These are phyloP conservation scores for Sebastolobus altivelis DNA, from an alignment of 2,797 vertebrate genomes.

Conservation along the genomic window DNA sequence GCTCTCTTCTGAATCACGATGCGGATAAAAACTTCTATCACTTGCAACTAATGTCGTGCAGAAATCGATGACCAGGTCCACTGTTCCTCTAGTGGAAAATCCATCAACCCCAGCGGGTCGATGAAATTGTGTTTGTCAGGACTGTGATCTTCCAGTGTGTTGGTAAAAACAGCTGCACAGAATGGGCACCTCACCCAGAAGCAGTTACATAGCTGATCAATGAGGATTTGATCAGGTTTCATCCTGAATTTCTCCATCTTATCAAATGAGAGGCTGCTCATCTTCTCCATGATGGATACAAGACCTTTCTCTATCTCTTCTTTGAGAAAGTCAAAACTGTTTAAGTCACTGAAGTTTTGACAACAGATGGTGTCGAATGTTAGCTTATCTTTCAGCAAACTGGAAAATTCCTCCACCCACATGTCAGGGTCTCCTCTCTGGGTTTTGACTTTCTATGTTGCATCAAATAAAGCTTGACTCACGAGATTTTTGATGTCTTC, in stretches of 20 bases:
- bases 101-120: not conserved
- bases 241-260: slow-evolving; percentile 39
- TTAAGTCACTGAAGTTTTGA: slow-evolving; percentile 56
- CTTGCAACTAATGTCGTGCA: slow-evolving; percentile 72
- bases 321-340: slow-evolving; percentile 45
- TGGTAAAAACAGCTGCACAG: slow-evolving; percentile 70
- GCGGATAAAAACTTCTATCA: not conserved
- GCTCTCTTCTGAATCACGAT: rapidly evolving
- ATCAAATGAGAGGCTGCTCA: slow-evolving; percentile 21
- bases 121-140: slow-evolving; percentile 71
- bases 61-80: not conserved
- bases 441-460: slow-evolving; percentile 52
- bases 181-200: slow-evolving; percentile 79
- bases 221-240: slow-evolving; percentile 68
- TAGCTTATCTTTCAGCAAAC: slow-evolving; percentile 46
- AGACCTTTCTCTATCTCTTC: slow-evolving; percentile 37
- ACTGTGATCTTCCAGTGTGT: slow-evolving; percentile 62
- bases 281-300: not conserved
- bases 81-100: no score
- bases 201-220: slow-evolving; percentile 71
- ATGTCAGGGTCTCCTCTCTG: slow-evolving; percentile 29
- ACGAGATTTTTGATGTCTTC: slow-evolving; percentile 31
- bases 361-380: slow-evolving; percentile 48
- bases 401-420: slow-evolving; percentile 79
- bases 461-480: slow-evolving; percentile 45